phyloP scores from a whole-genome alignment of 2,888 invertebrate species.

The Lycia hirtaria region DNA sequence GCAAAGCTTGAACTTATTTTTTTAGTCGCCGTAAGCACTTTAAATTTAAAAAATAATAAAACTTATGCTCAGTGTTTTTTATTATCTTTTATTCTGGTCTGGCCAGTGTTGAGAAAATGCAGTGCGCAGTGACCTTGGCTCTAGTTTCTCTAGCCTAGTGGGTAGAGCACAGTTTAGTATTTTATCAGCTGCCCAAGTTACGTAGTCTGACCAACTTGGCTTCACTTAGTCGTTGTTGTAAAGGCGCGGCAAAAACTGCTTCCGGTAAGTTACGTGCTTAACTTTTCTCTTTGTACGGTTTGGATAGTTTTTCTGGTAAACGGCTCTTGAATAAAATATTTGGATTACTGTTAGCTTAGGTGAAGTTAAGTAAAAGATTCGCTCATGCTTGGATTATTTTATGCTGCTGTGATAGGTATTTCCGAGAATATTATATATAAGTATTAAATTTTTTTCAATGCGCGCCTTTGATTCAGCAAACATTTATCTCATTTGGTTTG shows the following conservation, averaged over 20 bases:
- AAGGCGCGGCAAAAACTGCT: conserved; percentile 26
- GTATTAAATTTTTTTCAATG: too few relatives aligned
- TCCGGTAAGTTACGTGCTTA: conserved; percentile 13
- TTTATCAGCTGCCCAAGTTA: conserved; percentile 38
- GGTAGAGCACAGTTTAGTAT: conserved; percentile 30
- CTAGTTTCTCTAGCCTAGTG: neutral
- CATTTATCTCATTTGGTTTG: too few relatives aligned
- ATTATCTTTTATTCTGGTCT: too few relatives aligned
- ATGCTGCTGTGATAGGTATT: too few relatives aligned
- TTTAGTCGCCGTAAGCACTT: too few relatives aligned
- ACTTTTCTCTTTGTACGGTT: conserved; percentile 20
- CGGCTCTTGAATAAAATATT: conserved; percentile 35
- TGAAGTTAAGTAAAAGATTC: conserved; percentile 1
- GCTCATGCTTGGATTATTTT: too few relatives aligned
- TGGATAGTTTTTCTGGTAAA: conserved; percentile 19
- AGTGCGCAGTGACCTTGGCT: neutral
- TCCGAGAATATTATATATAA: too few relatives aligned
- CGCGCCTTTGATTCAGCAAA: too few relatives aligned
- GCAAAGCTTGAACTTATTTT: neutral
- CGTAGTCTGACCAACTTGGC: conserved; percentile 23
- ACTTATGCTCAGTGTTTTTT: too few relatives aligned
- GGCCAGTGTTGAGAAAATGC: neutral
- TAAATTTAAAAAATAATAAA: too few relatives aligned
- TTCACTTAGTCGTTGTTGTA: conserved; percentile 27
- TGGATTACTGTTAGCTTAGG: conserved; percentile 2